Evolutionary conservation across 2,797 vertebrate species (phyloP), one percentile per base, ranked within the genome.

Genomic region (Sebastes alutus): DNA sequence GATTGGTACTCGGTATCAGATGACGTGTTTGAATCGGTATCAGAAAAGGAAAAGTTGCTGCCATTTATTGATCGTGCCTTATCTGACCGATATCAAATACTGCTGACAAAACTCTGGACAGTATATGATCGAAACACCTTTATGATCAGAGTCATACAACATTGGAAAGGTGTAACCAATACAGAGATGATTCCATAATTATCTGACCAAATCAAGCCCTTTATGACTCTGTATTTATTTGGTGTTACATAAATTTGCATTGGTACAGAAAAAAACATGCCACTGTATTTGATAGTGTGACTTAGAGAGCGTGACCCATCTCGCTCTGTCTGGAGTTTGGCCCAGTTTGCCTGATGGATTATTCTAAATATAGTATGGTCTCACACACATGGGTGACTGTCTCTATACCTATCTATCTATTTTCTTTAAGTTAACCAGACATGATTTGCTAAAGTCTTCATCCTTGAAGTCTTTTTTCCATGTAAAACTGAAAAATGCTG

Each of bases 271-370:
- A 56, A 35, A 16, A 56, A 25, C n/a, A 27, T 58, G 11, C 7
- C 25, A 20, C 12, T 38, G 7, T 46, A n/a, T 0, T 5, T 12
- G 14, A 16, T 10, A 29, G 55, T 29, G 35, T 27, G 73, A 77
- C 29, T 20, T 7, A 73, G 52, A 62, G 11, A 69, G 30, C 4
- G 1, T 77, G 58, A 69, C 25, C 30, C 12, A 32, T 67, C 6
- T 46, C 4, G 2, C 56, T 61, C n/a, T 68, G 54, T 56, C 22
- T 32, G 22, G 9, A 4, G 72, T 56, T 22, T 78, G 58, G 1
- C 49, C 35, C 59, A 78, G 38, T 73, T 70, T 72, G 4, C 25
- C 22, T 32, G 56, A 18, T 74, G 55, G 23, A 77, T 74, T 74
- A 52, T n/a, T 59, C 7, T 59, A 25, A 70, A 27, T 64, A 63